A percentile compares a stretch with the other conserved stretches of the same genome.
Evolutionary conservation across 2,888 invertebrate genomes (phyloP).

Genomic region (Aporophyla nigra): DNA sequence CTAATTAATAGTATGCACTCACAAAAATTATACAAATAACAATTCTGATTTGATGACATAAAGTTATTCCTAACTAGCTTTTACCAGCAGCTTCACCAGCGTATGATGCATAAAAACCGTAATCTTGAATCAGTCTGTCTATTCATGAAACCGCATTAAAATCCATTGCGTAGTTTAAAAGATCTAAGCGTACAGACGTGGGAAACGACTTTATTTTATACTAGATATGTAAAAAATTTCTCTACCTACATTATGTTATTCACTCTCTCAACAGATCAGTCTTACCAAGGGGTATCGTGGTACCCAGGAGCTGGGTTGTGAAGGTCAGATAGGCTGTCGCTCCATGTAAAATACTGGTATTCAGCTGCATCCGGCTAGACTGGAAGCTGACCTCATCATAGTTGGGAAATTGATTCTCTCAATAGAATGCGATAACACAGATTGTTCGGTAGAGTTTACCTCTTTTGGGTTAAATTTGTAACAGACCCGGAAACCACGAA

Average conservation of each 20-base stretch:
- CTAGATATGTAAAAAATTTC: neutral
- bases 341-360: neutral
- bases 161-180: too few species aligned
- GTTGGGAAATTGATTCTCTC: neutral
- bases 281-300: neutral
- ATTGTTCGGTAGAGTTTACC: too few species aligned
- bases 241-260: neutral
- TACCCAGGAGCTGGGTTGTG: neutral
- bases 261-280: neutral
- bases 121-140: too few species aligned
- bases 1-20: neutral
- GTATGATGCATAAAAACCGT: too few species aligned
- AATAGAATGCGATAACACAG: neutral
- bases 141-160: too few species aligned
- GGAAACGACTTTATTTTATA: too few species aligned
- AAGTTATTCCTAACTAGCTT: too few species aligned
- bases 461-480: slow-evolving; percentile 10
- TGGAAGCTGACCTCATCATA: neutral
- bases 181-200: too few species aligned
- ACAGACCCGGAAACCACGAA: slow-evolving; percentile 5
- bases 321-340: neutral
- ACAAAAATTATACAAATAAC: neutral
- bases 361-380: neutral
- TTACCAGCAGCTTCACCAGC: too few species aligned
- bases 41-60: neutral